Percentiles rank a stretch among this genome's conserved stretches.
Evolutionary conservation across 2,888 invertebrate species (phyloP).

Genomic region (Melipona beecheii): DNA sequence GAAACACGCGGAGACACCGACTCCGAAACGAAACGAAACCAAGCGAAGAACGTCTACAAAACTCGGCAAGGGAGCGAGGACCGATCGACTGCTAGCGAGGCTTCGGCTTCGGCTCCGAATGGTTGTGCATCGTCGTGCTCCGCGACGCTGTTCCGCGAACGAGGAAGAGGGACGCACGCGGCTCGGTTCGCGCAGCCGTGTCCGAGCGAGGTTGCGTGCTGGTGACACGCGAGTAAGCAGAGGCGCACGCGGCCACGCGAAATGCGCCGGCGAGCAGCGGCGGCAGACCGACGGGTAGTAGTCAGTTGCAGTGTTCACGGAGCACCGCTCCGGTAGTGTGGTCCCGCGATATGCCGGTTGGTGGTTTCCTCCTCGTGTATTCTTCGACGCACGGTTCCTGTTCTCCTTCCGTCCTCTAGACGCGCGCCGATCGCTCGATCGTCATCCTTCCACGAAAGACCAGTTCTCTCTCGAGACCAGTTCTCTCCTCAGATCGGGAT

Average conservation of each 20-base stretch:
- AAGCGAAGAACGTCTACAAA: too few species aligned
- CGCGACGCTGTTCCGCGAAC: constrained; percentile 2
- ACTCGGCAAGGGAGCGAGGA: too few species aligned
- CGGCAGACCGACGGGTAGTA: neutral
- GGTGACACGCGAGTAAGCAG: constrained; percentile 31
- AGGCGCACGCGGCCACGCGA: constrained; percentile 35
- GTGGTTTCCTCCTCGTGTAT: constrained; percentile 49
- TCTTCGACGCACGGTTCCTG: constrained; percentile 38
- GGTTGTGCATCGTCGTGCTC: neutral
- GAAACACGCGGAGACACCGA: constrained; percentile 8
- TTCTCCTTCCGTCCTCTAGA: constrained; percentile 26
- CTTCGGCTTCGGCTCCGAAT: neutral
- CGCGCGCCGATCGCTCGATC: neutral
- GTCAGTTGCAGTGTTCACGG: constrained; percentile 35
- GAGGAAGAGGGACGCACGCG: constrained; percentile 8
- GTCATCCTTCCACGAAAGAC: too few species aligned
- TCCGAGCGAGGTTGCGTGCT: constrained; percentile 8
- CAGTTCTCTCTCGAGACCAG: neutral
- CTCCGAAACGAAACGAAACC: neutral
- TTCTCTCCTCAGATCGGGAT: constrained; percentile 14
- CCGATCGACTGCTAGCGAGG: neutral
- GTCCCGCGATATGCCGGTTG: constrained; percentile 52
- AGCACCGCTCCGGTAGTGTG: constrained; percentile 39
- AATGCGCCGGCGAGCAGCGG: constrained; percentile 37
- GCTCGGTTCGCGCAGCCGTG: neutral